Conservation (phyloP, 2,113 vertebrate genomes). For the Saguinus midas region DNA sequence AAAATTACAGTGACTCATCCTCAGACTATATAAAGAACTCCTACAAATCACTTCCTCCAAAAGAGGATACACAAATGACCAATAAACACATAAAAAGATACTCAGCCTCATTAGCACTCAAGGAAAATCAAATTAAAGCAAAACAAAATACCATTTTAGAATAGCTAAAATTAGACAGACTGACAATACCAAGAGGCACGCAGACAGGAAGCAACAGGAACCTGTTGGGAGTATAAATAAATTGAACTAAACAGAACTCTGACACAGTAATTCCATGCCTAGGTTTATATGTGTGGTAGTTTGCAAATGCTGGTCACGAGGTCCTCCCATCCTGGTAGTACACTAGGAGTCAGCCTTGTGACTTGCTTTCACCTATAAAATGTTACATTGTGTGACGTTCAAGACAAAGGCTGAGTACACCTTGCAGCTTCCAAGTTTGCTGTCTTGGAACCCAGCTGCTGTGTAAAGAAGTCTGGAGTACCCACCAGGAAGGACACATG, state of each 20-base stretch:
- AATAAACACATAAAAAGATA: neutral
- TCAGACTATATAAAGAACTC: constrained; percentile 49
- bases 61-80: constrained; percentile 35
- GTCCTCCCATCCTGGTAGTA: fast-evolving
- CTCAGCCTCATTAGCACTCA: neutral
- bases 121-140: constrained; percentile 25
- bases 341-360: neutral
- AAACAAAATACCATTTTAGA: neutral
- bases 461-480: neutral
- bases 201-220: neutral
- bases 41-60: constrained; percentile 40
- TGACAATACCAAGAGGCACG: no score
- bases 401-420: neutral
- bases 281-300: neutral
- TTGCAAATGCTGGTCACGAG: neutral
- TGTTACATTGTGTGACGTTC: neutral
- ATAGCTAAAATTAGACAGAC: neutral
- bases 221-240: neutral
- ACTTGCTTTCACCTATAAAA: neutral
- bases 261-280: neutral
- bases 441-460: neutral
- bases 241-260: neutral
- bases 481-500: neutral
- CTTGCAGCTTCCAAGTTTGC: neutral
- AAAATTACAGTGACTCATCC: constrained; percentile 35